phyloP scores from a whole-genome alignment of 2,888 invertebrate genomes.

The Xanthorhoe designata region DNA sequence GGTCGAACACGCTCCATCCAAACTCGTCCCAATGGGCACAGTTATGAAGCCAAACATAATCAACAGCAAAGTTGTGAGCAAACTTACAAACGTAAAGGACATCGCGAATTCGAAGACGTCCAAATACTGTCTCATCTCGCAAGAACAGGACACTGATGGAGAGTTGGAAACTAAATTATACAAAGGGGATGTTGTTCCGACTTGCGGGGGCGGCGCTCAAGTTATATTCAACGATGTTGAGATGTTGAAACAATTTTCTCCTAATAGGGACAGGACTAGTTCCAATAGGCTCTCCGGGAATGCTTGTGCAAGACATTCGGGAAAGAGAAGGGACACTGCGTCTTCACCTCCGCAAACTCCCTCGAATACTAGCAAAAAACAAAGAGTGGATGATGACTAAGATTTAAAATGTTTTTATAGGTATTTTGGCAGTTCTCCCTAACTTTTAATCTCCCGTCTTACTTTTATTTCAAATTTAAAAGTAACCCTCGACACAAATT shows the following conservation, averaged over 20 bases:
- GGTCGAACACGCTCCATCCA: constrained; percentile 95
- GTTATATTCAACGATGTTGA: constrained; percentile 98
- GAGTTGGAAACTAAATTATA: constrained; percentile 96
- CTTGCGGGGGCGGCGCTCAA: constrained; percentile 97
- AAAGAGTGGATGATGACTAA: constrained; percentile 53
- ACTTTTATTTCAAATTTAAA: too few relatives aligned
- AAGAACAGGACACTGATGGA: constrained; percentile 96
- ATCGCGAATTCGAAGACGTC: constrained; percentile 89
- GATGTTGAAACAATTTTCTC: constrained; percentile 92
- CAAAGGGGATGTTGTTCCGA: constrained; percentile 97
- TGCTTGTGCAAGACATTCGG: constrained; percentile 77
- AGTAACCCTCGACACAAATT: too few relatives aligned
- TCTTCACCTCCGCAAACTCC: constrained; percentile 77
- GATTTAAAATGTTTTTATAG: background rate
- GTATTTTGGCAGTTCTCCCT: too few relatives aligned
- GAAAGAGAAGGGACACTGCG: constrained; percentile 72
- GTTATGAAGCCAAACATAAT: constrained; percentile 94
- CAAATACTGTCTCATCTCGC: constrained; percentile 97
- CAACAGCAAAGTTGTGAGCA: constrained; percentile 93
- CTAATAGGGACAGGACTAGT: constrained; percentile 72
- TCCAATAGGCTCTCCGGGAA: constrained; percentile 61
- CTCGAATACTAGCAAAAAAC: constrained; percentile 78
- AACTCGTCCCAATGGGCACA: constrained; percentile 93
- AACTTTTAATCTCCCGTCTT: too few relatives aligned
- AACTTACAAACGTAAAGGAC: constrained; percentile 92